A percentile compares a stretch with the other conserved stretches of the same genome.
Conservation (phyloP, 2,888 invertebrate genomes). For the Heliconius hortense region DNA sequence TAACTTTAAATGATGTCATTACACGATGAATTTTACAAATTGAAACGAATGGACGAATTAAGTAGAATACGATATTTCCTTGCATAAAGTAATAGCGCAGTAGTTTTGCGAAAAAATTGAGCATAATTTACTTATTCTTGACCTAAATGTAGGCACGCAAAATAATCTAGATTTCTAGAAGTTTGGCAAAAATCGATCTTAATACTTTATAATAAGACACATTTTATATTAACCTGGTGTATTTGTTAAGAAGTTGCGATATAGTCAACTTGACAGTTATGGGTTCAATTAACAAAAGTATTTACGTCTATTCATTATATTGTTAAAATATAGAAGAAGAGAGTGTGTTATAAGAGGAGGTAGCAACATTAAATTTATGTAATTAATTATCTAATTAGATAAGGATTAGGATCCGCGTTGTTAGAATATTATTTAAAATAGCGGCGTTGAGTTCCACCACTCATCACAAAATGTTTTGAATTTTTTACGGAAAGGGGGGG, state of each 20-base stretch:
- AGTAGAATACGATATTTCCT: slow-evolving; percentile 40
- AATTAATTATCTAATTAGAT: too few relatives aligned
- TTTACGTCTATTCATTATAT: not conserved
- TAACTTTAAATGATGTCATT: not conserved
- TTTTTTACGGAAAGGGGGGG: too few relatives aligned
- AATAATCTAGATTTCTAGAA: slow-evolving; percentile 9
- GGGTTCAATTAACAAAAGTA: not conserved
- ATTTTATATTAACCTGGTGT: slow-evolving; percentile 5
- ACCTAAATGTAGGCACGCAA: slow-evolving; percentile 50
- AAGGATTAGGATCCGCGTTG: too few relatives aligned
- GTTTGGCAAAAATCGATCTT: not conserved
- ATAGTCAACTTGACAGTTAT: not conserved
- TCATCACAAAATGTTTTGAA: too few relatives aligned
- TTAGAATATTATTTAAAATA: too few relatives aligned
- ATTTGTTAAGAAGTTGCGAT: not conserved
- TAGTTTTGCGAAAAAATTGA: slow-evolving; percentile 55
- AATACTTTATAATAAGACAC: not conserved
- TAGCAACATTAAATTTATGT: too few relatives aligned
- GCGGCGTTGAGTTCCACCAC: too few relatives aligned
- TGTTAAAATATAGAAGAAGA: not conserved
- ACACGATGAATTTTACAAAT: slow-evolving; percentile 27
- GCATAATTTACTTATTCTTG: slow-evolving; percentile 56
- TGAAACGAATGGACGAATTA: slow-evolving; percentile 34
- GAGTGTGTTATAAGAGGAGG: too few relatives aligned
- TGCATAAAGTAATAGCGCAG: slow-evolving; percentile 49